Evolutionary conservation across 2,797 vertebrate species (phyloP).

Genomic region (Heteromormyrus szaboi): DNA sequence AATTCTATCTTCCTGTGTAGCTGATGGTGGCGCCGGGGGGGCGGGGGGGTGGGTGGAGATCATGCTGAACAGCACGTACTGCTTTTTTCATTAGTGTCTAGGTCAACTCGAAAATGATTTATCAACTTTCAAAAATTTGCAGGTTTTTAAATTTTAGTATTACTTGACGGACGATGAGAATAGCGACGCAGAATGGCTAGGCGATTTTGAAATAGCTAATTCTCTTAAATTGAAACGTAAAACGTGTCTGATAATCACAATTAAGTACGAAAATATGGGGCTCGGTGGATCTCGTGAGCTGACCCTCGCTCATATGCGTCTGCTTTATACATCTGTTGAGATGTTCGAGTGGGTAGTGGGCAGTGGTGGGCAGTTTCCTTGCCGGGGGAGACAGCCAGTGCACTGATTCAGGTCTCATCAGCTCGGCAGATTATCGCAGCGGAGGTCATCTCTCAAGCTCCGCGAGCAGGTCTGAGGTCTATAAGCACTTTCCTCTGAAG

Average conservation of each 20-base stretch:
- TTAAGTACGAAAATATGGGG: not conserved
- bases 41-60: not conserved
- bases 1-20: slow-evolving; percentile 64
- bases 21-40: slow-evolving; percentile 19
- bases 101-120: not conserved
- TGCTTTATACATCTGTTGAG: not conserved
- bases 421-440: not conserved
- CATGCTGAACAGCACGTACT: not conserved
- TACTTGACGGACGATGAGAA: not conserved
- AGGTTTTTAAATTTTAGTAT: not conserved
- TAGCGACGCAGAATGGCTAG: not conserved
- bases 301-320: not conserved
- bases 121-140: not conserved
- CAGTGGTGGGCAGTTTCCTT: not conserved
- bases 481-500: slow-evolving; percentile 16
- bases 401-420: not conserved
- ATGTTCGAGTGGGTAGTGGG: not conserved
- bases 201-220: not conserved
- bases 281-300: not conserved
- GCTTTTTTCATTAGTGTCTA: not conserved
- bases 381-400: not conserved
- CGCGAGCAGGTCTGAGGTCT: slow-evolving; percentile 5
- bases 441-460: not conserved
- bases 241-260: not conserved
- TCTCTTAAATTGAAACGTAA: not conserved